Conservation (phyloP, 1,140 invertebrate genomes). For the Cotesia glomerata region DNA sequence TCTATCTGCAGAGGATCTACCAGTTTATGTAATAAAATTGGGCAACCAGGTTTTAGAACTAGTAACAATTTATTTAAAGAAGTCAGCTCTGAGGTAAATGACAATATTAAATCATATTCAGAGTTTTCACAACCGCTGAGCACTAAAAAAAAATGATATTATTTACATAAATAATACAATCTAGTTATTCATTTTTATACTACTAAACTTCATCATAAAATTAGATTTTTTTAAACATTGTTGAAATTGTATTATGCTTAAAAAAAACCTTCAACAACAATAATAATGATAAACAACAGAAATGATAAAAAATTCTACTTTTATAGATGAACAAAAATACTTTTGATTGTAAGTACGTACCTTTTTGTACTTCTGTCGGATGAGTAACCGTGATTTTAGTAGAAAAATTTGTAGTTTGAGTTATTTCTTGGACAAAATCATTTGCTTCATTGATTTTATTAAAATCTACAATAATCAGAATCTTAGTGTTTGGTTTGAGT, state of each 20-base stretch:
- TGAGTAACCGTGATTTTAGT: slow-evolving; percentile 21
- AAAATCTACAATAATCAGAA: slow-evolving; percentile 28
- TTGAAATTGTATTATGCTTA: too few species aligned
- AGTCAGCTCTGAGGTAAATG: slow-evolving; percentile 59
- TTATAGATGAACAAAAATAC: not conserved
- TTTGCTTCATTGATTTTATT: slow-evolving; percentile 16
- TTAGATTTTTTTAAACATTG: too few species aligned
- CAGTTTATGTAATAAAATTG: slow-evolving; percentile 44
- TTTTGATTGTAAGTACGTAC: slow-evolving; percentile 11
- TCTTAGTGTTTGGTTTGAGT: slow-evolving; percentile 24
- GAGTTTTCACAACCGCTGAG: slow-evolving; percentile 64
- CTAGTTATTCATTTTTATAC: too few species aligned
- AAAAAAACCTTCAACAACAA: too few species aligned
- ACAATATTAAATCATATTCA: slow-evolving; percentile 65
- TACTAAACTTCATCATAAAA: too few species aligned
- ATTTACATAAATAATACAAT: too few species aligned
- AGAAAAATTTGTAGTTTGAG: slow-evolving; percentile 19
- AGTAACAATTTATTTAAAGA: slow-evolving; percentile 65
- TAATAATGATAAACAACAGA: too few species aligned
- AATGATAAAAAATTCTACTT: too few species aligned
- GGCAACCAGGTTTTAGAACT: slow-evolving; percentile 68
- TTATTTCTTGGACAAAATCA: slow-evolving; percentile 32
- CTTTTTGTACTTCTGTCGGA: slow-evolving; percentile 21
- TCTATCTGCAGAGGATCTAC: slow-evolving; percentile 24
- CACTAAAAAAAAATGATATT: slow-evolving; percentile 24